Evolutionary conservation across 1,140 invertebrate genomes (phyloP).

Genomic region (Sminthurides bifidus): DNA sequence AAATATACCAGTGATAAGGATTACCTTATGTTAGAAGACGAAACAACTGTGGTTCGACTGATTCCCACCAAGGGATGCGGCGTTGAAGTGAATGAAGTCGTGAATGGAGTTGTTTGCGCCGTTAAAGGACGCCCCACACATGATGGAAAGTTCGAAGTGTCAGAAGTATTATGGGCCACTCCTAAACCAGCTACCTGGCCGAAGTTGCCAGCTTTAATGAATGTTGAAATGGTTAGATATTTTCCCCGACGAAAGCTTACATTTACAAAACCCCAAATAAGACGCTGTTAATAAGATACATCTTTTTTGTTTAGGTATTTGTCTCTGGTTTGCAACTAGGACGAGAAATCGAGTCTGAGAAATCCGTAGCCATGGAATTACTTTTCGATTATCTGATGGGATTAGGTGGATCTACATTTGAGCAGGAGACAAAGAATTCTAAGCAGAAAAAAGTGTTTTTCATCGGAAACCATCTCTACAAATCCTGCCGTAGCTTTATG

Average conservation of each 20-base stretch:
- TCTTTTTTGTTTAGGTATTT: constrained; percentile 19
- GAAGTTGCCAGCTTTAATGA: background rate
- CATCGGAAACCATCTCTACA: constrained; percentile 16
- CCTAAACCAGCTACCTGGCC: constrained; percentile 3
- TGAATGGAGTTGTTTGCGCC: constrained; percentile 29
- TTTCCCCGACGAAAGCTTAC: background rate
- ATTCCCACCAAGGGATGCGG: constrained; percentile 12
- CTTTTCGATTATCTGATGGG: constrained; percentile 27
- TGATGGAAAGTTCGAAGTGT: constrained; percentile 27
- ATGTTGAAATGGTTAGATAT: constrained; percentile 21
- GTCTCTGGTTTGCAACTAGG: constrained; percentile 20
- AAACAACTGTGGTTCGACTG: constrained; percentile 23
- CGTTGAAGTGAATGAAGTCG: constrained; percentile 9
- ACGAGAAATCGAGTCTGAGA: background rate
- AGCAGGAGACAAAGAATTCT: constrained; percentile 5
- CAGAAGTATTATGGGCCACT: constrained; percentile 21
- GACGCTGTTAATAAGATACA: background rate
- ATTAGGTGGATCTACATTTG: constrained; percentile 14
- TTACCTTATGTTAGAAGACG: constrained; percentile 26
- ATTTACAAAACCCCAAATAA: background rate
- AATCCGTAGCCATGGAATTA: constrained; percentile 7
- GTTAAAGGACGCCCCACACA: constrained; percentile 26
- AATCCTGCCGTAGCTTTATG: background rate
- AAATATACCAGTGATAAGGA: constrained; percentile 25
- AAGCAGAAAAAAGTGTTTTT: constrained; percentile 19